Base-by-base conservation (phyloP, 2,888 invertebrate genomes). In the Dicycla oo region DNA sequence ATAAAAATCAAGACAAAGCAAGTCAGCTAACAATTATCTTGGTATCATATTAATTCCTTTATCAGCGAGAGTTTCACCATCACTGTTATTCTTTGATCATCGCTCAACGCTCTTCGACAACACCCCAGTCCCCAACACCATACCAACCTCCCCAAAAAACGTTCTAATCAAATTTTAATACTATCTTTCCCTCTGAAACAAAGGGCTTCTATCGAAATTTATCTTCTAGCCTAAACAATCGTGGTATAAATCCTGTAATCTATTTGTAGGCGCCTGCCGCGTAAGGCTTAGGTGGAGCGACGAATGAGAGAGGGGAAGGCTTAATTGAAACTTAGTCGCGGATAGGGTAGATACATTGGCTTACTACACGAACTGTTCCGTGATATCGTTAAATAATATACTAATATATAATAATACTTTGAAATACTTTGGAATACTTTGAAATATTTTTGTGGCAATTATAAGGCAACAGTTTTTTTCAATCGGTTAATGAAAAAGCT, bases 291-390 rank as follows among this genome's bases (percentile, higher is more conserved):
- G 88, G 84, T 82, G 84, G 87, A 88, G 83, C 86, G 84, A 83
- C 89, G 90, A 91, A 89, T 87, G 85, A 87, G 80, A 70, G 88
- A 85, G 90, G 92, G 91, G 91, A 87, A 84, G 88, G 91, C 92
- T 94, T 94, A 94, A 95, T 95, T 94, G 95, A 94, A 95, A 94
- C 93, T 94, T 93, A 93, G 92, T 92, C 89, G 91, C 88, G 80
- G 85, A 45, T 87, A 86, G 85, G 85, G 86, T 78, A 61, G 57
- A 65, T 23, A 77, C 54, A 26, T 23, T 51, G 23, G 40, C 58
- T 58, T 74, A 45, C 57, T 73, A 82, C 45, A 67, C 30, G 69
- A 80, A 80, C 43, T n/a, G 43, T 26, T 66, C 40, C 20, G 15
- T 6, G 2, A 3, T 20, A 23, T 56, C 34, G 20, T 34, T 34